Conservation (phyloP, 2,113 vertebrate genomes). For the Podarcis raffonei region DNA sequence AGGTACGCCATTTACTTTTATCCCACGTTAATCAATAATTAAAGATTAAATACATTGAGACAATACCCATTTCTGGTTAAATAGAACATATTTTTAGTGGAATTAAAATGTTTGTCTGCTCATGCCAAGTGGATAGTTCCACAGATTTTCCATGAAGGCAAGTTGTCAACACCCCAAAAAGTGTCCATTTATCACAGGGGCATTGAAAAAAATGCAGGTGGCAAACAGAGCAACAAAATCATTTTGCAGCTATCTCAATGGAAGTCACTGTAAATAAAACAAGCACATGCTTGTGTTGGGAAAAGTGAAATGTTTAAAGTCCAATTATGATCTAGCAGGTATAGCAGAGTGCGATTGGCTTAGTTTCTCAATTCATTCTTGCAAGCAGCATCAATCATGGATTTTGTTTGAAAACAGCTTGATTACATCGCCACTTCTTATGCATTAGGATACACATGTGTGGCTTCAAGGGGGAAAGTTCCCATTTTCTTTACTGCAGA, state of each 20-base stretch:
- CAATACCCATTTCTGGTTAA: conserved; percentile 22
- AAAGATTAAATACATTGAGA: background rate
- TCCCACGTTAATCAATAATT: background rate
- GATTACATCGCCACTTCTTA: background rate
- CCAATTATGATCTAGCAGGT: background rate
- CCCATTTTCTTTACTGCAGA: background rate
- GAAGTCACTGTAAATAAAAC: background rate
- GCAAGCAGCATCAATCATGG: background rate
- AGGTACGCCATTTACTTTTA: background rate
- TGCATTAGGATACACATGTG: background rate
- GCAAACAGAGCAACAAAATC: conserved; percentile 46
- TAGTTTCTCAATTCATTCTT: background rate
- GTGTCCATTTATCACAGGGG: background rate
- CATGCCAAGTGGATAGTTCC: background rate
- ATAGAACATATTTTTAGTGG: background rate
- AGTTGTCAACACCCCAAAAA: conserved; percentile 1
- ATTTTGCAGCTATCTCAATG: background rate
- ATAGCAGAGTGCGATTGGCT: background rate
- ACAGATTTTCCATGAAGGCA: background rate
- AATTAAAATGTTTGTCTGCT: background rate
- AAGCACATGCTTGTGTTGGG: background rate
- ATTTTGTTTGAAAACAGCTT: background rate
- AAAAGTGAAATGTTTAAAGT: background rate
- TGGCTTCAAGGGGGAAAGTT: too few species aligned
- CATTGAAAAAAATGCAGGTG: conserved; percentile 46